Percentiles rank a stretch among this genome's conserved stretches.
These are phyloP conservation scores for Oopsacas minuta DNA, from an alignment of 37 sponge, comb jelly and placozoan species.

Conservation along the genomic window DNA sequence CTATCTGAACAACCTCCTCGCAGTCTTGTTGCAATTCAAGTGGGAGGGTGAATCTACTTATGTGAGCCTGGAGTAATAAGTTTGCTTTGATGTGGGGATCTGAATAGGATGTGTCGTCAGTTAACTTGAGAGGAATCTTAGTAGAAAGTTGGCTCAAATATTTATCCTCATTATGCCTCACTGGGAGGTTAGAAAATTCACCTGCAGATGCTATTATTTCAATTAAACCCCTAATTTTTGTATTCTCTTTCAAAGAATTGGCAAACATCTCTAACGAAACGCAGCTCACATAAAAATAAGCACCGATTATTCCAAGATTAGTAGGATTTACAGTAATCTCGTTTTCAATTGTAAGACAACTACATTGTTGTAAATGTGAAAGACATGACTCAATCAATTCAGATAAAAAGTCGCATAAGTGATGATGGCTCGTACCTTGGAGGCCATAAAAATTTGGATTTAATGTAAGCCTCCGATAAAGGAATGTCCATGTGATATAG, in stretches of 20 bases:
- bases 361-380: constrained; percentile 86
- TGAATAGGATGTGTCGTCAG: constrained; percentile 55
- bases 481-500: constrained; percentile 98
- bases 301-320: background rate
- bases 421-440: constrained; percentile 93
- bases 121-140: constrained; percentile 74
- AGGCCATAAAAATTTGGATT: constrained; percentile 99
- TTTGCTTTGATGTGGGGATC: constrained; percentile 91
- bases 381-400: constrained; percentile 91
- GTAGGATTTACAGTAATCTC: background rate
- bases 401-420: constrained; percentile 89
- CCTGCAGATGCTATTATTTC: constrained; percentile 87
- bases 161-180: constrained; percentile 86
- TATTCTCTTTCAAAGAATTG: constrained; percentile 86
- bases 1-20: constrained; percentile 80
- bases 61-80: constrained; percentile 89
- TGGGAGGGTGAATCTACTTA: constrained; percentile 79
- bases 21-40: constrained; percentile 94
- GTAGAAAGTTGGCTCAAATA: constrained; percentile 70
- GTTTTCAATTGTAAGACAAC: constrained; percentile 24
- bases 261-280: constrained; percentile 73
- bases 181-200: constrained; percentile 76
- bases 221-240: constrained; percentile 85
- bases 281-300: background rate
- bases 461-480: constrained; percentile 90